Conservation (phyloP, 1,140 invertebrate species). For the Drosophila yakuba region DNA sequence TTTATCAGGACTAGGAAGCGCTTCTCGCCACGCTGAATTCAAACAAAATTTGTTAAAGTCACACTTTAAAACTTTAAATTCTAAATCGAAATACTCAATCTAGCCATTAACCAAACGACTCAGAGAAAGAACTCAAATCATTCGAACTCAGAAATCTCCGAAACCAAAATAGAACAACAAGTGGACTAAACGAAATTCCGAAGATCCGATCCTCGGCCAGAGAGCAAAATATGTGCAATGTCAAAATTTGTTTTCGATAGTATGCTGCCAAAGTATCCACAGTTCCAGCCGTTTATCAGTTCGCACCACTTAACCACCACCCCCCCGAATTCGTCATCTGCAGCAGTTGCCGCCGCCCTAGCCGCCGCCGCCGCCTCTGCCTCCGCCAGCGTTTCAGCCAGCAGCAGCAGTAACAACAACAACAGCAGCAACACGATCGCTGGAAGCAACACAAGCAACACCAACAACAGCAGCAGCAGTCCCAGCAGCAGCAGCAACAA, state of each 20-base stretch:
- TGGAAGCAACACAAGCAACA: conserved; percentile 85
- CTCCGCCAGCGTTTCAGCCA: conserved; percentile 82
- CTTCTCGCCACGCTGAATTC: conserved; percentile 45
- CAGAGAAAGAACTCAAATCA: conserved; percentile 8
- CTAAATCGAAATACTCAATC: conserved; percentile 10
- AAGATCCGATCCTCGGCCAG: conserved; percentile 64
- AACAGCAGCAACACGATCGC: conserved; percentile 77
- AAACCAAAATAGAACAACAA: conserved; percentile 18
- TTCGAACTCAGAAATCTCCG: conserved; percentile 12
- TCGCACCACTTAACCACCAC: conserved; percentile 86
- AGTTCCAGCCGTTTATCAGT: conserved; percentile 89
- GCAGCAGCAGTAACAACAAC: conserved; percentile 58
- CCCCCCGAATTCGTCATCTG: conserved; percentile 85
- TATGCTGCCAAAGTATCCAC: conserved; percentile 97
- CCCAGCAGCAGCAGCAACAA: conserved; percentile 80
- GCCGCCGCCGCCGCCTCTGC: conserved; percentile 77
- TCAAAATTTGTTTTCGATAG: conserved; percentile 99
- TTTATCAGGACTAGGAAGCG: neutral
- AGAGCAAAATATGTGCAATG: conserved; percentile 89
- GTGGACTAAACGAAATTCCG: conserved; percentile 30
- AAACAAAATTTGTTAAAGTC: conserved; percentile 76
- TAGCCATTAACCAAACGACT: conserved; percentile 9
- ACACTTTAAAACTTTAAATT: conserved; percentile 14
- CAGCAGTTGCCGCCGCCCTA: conserved; percentile 86
- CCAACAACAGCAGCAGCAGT: conserved; percentile 36